phyloP scores from a whole-genome alignment of 2,888 invertebrate species.

The Endotricha flammealis region DNA sequence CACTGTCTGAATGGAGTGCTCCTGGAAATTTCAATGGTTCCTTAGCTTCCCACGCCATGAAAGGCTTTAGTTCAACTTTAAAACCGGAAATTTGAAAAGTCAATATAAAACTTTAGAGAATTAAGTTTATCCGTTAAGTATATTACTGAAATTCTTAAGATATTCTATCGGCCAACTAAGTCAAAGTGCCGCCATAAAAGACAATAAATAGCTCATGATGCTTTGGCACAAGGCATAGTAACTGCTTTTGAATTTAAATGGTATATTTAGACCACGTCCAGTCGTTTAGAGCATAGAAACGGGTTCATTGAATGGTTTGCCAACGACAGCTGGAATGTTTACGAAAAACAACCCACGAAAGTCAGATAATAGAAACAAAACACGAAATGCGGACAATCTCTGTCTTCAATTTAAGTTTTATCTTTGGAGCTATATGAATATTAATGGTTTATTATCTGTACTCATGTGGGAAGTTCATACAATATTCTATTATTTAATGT shows the following conservation, averaged over 20 bases:
- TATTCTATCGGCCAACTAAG: conserved; percentile 33
- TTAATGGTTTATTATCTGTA: conserved; percentile 1
- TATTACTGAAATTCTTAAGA: conserved; percentile 16
- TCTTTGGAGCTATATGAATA: conserved; percentile 4
- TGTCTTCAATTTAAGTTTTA: conserved; percentile 17
- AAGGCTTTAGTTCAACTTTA: conserved; percentile 24
- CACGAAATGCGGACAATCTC: conserved; percentile 34
- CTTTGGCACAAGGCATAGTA: conserved; percentile 49
- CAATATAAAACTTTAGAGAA: conserved; percentile 19
- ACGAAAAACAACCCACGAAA: conserved; percentile 58
- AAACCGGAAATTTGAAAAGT: conserved; percentile 26
- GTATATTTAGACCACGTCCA: conserved; percentile 63
- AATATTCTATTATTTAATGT: no score
- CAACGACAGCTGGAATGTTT: conserved; percentile 60
- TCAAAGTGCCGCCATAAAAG: conserved; percentile 49
- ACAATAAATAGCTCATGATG: conserved; percentile 58
- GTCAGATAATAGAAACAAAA: conserved; percentile 59
- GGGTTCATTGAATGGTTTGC: conserved; percentile 64
- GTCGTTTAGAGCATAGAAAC: conserved; percentile 68
- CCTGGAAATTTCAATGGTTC: conserved; percentile 38
- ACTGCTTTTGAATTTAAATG: conserved; percentile 71
- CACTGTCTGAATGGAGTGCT: conserved; percentile 45
- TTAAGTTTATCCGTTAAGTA: conserved; percentile 15
- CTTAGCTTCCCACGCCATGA: conserved; percentile 25
- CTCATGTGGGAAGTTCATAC: no score